A percentile compares a stretch with the other conserved stretches of the same genome.
These are phyloP conservation scores for Platorchestia sp. DNA, from an alignment of 1,140 invertebrate species.

Conservation along the genomic window DNA sequence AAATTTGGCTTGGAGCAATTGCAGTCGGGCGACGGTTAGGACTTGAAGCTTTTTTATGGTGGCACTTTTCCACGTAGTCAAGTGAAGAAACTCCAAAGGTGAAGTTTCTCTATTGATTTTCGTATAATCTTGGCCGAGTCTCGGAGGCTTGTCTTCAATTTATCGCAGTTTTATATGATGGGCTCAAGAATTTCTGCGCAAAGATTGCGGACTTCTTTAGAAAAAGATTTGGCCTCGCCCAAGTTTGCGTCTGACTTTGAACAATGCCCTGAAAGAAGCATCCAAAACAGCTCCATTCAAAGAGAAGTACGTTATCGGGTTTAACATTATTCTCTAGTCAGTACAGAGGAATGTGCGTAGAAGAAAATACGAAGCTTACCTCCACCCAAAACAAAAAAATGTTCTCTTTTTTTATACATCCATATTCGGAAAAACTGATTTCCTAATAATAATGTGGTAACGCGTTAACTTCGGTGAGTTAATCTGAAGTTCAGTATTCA, in stretches of 20 bases:
- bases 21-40: conserved; percentile 30
- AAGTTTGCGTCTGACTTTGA: conserved; percentile 2
- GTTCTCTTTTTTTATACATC: background rate
- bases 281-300: background rate
- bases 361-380: background rate
- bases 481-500: too few species aligned
- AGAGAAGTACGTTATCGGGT: background rate
- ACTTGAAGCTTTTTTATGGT: background rate
- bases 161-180: conserved; percentile 43
- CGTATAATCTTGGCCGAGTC: conserved; percentile 32
- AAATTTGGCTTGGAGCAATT: conserved; percentile 37
- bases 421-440: background rate
- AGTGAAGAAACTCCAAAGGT: conserved; percentile 28
- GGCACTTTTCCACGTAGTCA: background rate
- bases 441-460: too few species aligned
- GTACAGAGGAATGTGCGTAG: background rate
- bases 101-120: conserved; percentile 43
- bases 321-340: background rate
- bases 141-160: conserved; percentile 35
- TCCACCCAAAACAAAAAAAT: background rate
- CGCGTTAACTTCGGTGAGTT: too few species aligned
- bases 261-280: background rate
- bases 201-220: conserved; percentile 24
- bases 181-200: conserved; percentile 4
- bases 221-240: background rate